A percentile compares a stretch with the other conserved stretches of the same genome.
Evolutionary conservation across 1,140 invertebrate genomes (phyloP).

Genomic region (Tribolium madens): DNA sequence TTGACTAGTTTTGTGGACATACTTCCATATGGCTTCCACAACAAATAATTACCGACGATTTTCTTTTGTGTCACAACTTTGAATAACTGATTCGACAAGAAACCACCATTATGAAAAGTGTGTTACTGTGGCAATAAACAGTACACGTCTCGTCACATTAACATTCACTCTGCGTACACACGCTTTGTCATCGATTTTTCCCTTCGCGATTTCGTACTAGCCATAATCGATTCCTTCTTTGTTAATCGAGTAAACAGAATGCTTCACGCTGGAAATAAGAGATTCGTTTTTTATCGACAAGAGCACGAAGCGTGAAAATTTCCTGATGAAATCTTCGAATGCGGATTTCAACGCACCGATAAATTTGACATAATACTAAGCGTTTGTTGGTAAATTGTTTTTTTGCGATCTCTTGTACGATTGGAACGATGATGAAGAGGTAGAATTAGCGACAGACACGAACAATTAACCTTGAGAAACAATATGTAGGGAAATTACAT

Average conservation of each 20-base stretch:
- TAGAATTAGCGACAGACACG: background rate
- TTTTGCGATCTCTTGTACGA: background rate
- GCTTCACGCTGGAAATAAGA: background rate
- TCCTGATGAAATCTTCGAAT: slow-evolving; percentile 6
- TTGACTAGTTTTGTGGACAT: background rate
- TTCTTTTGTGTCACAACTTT: slow-evolving; percentile 12
- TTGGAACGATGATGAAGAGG: background rate
- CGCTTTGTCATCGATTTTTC: slow-evolving; percentile 31
- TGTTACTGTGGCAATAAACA: slow-evolving; percentile 29
- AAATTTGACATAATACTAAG: background rate
- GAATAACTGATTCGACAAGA: slow-evolving; percentile 28
- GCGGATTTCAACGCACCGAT: slow-evolving; percentile 1
- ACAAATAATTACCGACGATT: slow-evolving; percentile 11
- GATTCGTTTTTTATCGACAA: background rate
- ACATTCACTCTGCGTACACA: slow-evolving; percentile 16
- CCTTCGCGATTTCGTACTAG: background rate
- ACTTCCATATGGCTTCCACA: slow-evolving; percentile 4
- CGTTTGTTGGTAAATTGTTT: background rate
- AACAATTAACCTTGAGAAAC: slow-evolving; percentile 25
- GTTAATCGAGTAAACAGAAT: slow-evolving; percentile 6
- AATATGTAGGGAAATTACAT: slow-evolving; percentile 13
- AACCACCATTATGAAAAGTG: slow-evolving; percentile 25
- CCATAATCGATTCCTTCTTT: background rate
- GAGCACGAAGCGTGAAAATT: background rate
- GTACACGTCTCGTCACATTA: slow-evolving; percentile 10